Percentiles rank a stretch among this genome's conserved stretches.
Evolutionary conservation across 2,113 vertebrate genomes (phyloP).

Genomic region (Regulus satrapa): DNA sequence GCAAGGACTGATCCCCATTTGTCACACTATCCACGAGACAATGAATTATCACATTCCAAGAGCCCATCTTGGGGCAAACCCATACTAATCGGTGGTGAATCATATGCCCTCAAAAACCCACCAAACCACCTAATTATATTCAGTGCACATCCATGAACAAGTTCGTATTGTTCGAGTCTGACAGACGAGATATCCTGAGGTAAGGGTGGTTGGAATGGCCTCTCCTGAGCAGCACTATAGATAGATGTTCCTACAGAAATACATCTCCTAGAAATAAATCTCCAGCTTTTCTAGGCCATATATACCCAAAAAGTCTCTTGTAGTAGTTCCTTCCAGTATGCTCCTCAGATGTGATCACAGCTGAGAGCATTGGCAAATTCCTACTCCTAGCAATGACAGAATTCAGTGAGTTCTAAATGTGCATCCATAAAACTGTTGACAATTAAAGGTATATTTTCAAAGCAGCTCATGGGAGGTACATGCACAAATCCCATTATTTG

Average conservation of each 20-base stretch:
- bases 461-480: neutral
- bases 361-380: neutral
- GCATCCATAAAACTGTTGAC: neutral
- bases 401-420: neutral
- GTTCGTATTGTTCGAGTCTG: neutral
- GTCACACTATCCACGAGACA: neutral
- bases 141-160: neutral
- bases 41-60: constrained; percentile 48
- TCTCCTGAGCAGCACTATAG: neutral
- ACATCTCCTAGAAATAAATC: neutral
- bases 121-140: neutral
- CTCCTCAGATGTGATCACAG: neutral
- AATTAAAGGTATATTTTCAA: neutral
- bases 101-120: neutral
- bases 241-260: neutral
- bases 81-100: constrained; percentile 9
- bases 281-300: neutral
- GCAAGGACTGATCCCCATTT: neutral
- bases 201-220: neutral
- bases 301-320: neutral
- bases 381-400: neutral
- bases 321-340: neutral
- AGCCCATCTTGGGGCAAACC: constrained; percentile 23
- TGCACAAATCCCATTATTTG: constrained; percentile 36
- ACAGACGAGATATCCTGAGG: neutral